Conservation (phyloP, 2,797 vertebrate genomes). For the Paedocypris micromegethes region DNA sequence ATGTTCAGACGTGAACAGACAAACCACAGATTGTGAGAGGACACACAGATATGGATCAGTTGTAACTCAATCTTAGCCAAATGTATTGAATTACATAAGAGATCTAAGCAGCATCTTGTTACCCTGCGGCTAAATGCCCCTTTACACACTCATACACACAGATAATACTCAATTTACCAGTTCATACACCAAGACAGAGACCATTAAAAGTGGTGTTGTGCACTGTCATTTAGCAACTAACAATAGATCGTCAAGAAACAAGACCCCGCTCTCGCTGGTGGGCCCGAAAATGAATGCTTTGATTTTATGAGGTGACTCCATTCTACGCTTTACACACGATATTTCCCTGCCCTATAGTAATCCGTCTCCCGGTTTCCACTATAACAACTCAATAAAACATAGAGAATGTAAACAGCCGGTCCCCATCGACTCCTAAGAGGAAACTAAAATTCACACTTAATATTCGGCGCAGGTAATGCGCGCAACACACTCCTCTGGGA, state of each 20-base stretch:
- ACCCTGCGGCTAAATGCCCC: conserved; percentile 13
- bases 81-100: conserved; percentile 36
- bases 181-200: conserved; percentile 13
- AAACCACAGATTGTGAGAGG: conserved; percentile 29
- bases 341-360: too few relatives aligned
- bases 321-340: neutral
- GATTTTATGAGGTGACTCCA: neutral
- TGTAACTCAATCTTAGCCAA: conserved; percentile 28
- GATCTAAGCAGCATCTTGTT: conserved; percentile 29
- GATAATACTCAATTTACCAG: conserved; percentile 1
- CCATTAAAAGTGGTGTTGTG: conserved; percentile 10
- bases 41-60: conserved; percentile 29
- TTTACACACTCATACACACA: neutral
- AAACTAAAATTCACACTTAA: conserved; percentile 23
- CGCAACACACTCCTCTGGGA: conserved; percentile 23
- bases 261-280: too few relatives aligned
- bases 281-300: neutral
- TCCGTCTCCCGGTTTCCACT: neutral
- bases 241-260: neutral
- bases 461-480: conserved; percentile 25
- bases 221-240: neutral
- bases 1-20: conserved; percentile 34
- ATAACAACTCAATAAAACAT: conserved; percentile 19
- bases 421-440: conserved; percentile 3
- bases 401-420: conserved; percentile 18